Percentiles rank a stretch among this genome's conserved stretches.
phyloP scores from a whole-genome alignment of 2,888 invertebrate species.

The Dyspetes luteomarginatus region DNA sequence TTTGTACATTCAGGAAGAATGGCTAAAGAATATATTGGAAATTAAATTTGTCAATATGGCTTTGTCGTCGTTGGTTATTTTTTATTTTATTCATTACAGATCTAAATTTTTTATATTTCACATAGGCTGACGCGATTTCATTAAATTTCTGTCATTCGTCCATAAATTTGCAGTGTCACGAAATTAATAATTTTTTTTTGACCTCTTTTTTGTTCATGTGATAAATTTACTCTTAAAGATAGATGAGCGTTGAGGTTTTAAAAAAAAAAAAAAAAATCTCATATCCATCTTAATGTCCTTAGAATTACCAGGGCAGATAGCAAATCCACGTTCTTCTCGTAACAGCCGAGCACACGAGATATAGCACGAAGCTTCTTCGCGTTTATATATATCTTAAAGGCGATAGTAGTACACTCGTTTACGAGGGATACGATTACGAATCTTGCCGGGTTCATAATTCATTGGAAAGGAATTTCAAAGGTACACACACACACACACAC shows the following conservation, averaged over 20 bases:
- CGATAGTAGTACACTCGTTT: slow-evolving; percentile 53
- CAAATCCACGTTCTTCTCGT: slow-evolving; percentile 7
- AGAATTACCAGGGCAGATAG: slow-evolving; percentile 27
- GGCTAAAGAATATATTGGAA: not conserved
- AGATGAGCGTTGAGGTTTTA: not conserved
- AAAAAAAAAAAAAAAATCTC: not conserved
- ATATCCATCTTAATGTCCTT: not conserved
- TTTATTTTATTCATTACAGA: no score
- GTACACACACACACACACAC: no score
- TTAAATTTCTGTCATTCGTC: no score
- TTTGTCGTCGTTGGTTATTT: no score
- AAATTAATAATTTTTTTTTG: not conserved
- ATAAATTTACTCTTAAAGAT: no score
- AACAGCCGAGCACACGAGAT: not conserved
- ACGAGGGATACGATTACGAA: slow-evolving; percentile 61
- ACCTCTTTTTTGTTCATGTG: not conserved
- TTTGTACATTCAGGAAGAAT: not conserved
- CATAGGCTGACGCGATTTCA: no score
- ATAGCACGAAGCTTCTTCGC: slow-evolving; percentile 45
- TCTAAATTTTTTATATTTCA: no score
- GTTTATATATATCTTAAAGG: slow-evolving; percentile 46
- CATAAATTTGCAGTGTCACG: no score
- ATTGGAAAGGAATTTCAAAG: slow-evolving; percentile 56
- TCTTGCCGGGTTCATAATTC: slow-evolving; percentile 64
- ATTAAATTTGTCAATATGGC: no score